These are phyloP conservation scores for Ormyrus thymus DNA, from an alignment of 2,888 invertebrate species.

Conservation along the genomic window DNA sequence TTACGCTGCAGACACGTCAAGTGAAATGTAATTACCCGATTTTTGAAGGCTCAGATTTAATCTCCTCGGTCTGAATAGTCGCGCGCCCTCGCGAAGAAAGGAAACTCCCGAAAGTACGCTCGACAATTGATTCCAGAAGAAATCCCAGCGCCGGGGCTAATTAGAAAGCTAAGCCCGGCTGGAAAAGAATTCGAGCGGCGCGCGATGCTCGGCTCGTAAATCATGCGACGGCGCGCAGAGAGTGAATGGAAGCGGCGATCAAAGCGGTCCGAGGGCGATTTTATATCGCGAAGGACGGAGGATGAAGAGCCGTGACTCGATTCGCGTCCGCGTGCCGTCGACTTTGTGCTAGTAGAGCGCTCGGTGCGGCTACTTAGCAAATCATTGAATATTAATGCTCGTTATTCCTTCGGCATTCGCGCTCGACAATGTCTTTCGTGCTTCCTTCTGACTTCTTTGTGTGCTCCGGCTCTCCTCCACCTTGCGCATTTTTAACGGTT, in stretches of 20 bases:
- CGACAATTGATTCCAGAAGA: too few species aligned
- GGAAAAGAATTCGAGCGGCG: too few species aligned
- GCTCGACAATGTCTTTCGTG: not conserved
- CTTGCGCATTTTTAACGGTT: too few species aligned
- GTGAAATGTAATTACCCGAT: conserved; percentile 8
- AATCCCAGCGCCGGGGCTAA: too few species aligned
- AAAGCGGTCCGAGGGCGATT: not conserved
- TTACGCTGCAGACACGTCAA: not conserved
- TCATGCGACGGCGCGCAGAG: conserved; percentile 65
- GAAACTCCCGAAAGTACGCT: too few species aligned
- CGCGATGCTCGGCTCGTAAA: conserved; percentile 62
- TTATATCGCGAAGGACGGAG: too few species aligned
- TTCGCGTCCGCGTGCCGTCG: not conserved
- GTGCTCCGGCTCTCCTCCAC: not conserved
- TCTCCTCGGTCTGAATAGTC: too few species aligned
- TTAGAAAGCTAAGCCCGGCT: too few species aligned
- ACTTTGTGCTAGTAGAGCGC: not conserved
- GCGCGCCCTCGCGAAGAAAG: too few species aligned
- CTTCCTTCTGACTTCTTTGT: conserved; percentile 4
- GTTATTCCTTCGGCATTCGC: not conserved
- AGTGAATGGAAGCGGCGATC: conserved; percentile 64
- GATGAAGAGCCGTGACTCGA: too few species aligned
- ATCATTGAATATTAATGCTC: conserved; percentile 31
- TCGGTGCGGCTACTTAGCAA: conserved; percentile 3
- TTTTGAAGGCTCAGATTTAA: too few species aligned